A percentile compares a stretch with the other conserved stretches of the same genome.
These are phyloP conservation scores for Botrylloides violaceus DNA, from an alignment of 23 tunicate species.

Conservation along the genomic window DNA sequence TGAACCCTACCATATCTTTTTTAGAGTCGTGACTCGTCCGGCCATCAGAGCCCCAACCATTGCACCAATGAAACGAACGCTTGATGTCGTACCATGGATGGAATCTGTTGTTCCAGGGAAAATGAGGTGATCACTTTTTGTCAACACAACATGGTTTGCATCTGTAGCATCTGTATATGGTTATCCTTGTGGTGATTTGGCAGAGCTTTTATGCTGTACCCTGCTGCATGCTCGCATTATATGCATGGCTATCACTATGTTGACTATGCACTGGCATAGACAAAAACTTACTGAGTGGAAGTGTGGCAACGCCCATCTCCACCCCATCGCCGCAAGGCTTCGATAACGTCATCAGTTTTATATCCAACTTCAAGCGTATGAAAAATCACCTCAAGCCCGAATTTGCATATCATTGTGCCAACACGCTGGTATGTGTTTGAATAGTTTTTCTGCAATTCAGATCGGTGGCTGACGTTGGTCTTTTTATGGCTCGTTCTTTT, in stretches of 20 bases:
- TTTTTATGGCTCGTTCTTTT: conserved; percentile 50
- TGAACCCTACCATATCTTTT: too few species aligned
- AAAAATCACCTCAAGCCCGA: too few species aligned
- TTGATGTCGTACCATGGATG: background rate
- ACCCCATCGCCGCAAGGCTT: too few species aligned
- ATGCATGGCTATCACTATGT: too few species aligned
- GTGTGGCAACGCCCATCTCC: too few species aligned
- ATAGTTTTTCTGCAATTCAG: conserved; percentile 7
- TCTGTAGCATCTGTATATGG: background rate
- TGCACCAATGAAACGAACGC: conserved; percentile 11
- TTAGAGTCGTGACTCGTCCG: background rate
- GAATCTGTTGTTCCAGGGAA: background rate
- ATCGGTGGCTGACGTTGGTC: conserved; percentile 28
- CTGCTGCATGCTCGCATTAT: too few species aligned
- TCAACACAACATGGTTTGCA: background rate
- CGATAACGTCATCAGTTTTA: too few species aligned
- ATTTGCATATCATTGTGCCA: too few species aligned
- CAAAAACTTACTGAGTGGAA: too few species aligned
- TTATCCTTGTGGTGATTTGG: too few species aligned
- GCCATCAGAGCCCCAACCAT: conserved; percentile 21
- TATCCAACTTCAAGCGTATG: too few species aligned
- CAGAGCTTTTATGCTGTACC: background rate
- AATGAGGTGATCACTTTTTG: background rate
- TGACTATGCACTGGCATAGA: too few species aligned
- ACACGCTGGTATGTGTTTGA: background rate